These are phyloP conservation scores for Hiodon alosoides DNA, from an alignment of 2,113 vertebrate species.

Conservation along the genomic window DNA sequence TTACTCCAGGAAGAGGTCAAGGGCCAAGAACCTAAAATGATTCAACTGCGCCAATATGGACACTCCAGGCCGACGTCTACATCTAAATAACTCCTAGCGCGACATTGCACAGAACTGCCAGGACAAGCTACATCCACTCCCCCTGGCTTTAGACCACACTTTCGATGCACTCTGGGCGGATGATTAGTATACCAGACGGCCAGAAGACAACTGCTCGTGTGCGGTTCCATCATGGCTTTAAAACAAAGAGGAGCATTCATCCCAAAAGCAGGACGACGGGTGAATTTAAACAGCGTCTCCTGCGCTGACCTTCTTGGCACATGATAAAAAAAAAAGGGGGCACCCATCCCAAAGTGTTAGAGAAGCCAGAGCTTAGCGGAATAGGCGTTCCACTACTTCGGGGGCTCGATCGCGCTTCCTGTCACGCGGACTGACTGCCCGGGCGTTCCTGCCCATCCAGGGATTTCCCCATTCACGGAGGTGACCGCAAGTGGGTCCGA, in stretches of 20 bases:
- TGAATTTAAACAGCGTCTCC: slow-evolving; percentile 9
- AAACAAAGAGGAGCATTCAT: slow-evolving; percentile 38
- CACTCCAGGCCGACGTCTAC: neutral
- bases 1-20: too few species aligned
- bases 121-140: slow-evolving; percentile 6
- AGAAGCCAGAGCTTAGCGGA: too few species aligned
- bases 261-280: slow-evolving; percentile 21
- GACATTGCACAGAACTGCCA: neutral
- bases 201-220: slow-evolving; percentile 36
- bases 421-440: neutral
- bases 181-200: slow-evolving; percentile 51
- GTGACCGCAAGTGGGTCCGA: too few species aligned
- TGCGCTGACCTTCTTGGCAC: slow-evolving; percentile 23
- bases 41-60: neutral
- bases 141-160: slow-evolving; percentile 20
- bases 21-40: too few species aligned
- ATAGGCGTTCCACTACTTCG: neutral
- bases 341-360: neutral
- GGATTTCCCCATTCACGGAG: too few species aligned
- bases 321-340: slow-evolving; percentile 25
- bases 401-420: too few species aligned
- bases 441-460: neutral
- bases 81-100: neutral
- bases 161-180: slow-evolving; percentile 38
- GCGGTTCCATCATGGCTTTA: slow-evolving; percentile 55